These are phyloP conservation scores for Volucella bombylans DNA, from an alignment of 2,888 invertebrate genomes.

Conservation along the genomic window DNA sequence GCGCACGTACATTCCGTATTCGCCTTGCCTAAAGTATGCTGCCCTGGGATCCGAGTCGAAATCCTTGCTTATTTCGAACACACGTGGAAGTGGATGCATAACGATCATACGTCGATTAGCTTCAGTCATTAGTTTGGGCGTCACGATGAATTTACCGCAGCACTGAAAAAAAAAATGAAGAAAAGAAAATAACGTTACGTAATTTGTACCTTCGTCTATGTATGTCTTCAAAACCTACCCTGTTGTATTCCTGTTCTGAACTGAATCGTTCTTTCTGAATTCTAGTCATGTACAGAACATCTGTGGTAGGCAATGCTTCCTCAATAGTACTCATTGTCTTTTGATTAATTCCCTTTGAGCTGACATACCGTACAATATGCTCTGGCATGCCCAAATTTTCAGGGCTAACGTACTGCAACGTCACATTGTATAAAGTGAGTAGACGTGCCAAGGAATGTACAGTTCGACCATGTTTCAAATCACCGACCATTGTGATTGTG, in stretches of 20 bases:
- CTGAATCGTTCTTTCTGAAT: slow-evolving; percentile 97
- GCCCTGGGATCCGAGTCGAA: slow-evolving; percentile 98
- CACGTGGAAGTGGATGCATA: slow-evolving; percentile 97
- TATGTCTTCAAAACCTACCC: slow-evolving; percentile 84
- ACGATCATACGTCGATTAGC: slow-evolving; percentile 97
- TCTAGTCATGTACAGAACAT: slow-evolving; percentile 99
- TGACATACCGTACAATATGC: slow-evolving; percentile 90
- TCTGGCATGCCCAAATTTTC: slow-evolving; percentile 94
- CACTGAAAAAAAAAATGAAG: slow-evolving; percentile 84
- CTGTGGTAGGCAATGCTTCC: slow-evolving; percentile 94
- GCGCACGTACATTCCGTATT: slow-evolving; percentile 98
- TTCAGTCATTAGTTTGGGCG: slow-evolving; percentile 96
- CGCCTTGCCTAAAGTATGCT: slow-evolving; percentile 98
- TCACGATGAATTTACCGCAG: slow-evolving; percentile 94
- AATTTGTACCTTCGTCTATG: neutral
- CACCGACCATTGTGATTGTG: slow-evolving; percentile 98
- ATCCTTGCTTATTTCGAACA: slow-evolving; percentile 96
- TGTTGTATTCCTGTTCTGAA: slow-evolving; percentile 91
- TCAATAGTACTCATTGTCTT: slow-evolving; percentile 87
- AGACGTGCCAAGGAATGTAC: slow-evolving; percentile 98
- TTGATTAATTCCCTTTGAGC: slow-evolving; percentile 90
- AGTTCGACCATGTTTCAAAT: slow-evolving; percentile 98
- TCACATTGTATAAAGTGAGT: slow-evolving; percentile 96
- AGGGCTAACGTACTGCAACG: slow-evolving; percentile 95
- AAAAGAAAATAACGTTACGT: neutral